A percentile compares a stretch with the other conserved stretches of the same genome.
phyloP scores from a whole-genome alignment of 2,797 vertebrate species.

The Scolopax bukidnonensis region DNA sequence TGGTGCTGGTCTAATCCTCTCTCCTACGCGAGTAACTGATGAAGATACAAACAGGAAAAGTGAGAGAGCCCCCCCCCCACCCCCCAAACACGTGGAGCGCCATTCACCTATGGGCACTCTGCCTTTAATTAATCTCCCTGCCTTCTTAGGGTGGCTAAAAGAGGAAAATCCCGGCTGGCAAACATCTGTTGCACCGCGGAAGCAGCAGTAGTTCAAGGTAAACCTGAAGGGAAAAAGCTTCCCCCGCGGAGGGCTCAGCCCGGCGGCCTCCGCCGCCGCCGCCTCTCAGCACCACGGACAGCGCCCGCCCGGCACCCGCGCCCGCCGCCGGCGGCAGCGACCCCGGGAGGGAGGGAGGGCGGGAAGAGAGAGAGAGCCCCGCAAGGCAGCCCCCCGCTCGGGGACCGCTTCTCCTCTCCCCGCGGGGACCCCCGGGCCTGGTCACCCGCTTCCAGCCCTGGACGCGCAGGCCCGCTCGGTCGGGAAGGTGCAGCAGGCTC shows the following conservation, averaged over 20 bases:
- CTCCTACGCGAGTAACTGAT: neutral
- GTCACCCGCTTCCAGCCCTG: neutral
- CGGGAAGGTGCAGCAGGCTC: neutral
- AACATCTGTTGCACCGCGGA: constrained; percentile 32
- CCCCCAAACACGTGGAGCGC: accelerated
- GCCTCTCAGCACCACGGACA: constrained; percentile 59
- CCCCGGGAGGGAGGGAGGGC: no score
- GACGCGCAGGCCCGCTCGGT: neutral
- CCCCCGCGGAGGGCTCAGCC: neutral
- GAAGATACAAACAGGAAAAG: neutral
- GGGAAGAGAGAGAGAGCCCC: neutral
- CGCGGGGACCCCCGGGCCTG: no score
- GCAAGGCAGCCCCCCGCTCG: no score
- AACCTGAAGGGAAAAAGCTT: neutral
- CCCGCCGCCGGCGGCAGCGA: no score
- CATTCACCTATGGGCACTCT: neutral
- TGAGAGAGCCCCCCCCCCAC: neutral
- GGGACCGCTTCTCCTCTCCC: neutral
- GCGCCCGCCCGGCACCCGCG: neutral
- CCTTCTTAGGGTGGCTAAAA: constrained; percentile 38
- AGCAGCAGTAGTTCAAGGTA: neutral
- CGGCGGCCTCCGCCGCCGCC: neutral
- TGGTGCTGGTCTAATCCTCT: neutral
- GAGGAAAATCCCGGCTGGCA: constrained; percentile 2
- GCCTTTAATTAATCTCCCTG: constrained; percentile 52